These are phyloP conservation scores for Rapana venosa DNA, from an alignment of 2,888 invertebrate species.

Conservation along the genomic window DNA sequence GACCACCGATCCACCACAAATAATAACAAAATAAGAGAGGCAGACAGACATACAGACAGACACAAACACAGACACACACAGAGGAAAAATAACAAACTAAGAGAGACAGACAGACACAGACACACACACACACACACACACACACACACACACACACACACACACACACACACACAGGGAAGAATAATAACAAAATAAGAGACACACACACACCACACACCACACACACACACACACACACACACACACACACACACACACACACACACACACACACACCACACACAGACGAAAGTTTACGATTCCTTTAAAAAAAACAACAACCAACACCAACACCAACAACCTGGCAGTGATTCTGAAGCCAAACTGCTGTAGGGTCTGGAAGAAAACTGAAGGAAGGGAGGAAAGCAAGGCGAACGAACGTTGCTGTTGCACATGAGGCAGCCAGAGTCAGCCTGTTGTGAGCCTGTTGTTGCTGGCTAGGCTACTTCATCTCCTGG, in stretches of 20 bases:
- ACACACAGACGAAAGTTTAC: too few species aligned
- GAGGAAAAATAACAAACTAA: not conserved
- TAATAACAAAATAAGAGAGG: not conserved
- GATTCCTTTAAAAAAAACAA: too few species aligned
- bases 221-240: not conserved
- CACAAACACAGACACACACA: not conserved
- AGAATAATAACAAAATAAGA: not conserved
- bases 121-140: slow-evolving; percentile 13
- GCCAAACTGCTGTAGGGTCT: too few species aligned
- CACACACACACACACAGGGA: not conserved
- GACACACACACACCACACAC: not conserved
- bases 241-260: not conserved
- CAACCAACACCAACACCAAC: too few species aligned
- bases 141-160: slow-evolving; percentile 7
- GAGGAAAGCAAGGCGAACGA: too few species aligned
- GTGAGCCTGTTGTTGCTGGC: too few species aligned
- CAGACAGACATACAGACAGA: not conserved
- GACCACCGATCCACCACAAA: too few species aligned
- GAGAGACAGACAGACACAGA: not conserved
- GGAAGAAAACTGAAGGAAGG: too few species aligned
- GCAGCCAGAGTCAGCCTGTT: too few species aligned
- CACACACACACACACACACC: not conserved
- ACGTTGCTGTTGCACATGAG: too few species aligned
- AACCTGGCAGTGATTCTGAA: too few species aligned
- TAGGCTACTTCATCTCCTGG: too few species aligned